Base-by-base conservation (phyloP, 2,888 invertebrate species). In the Phorcus lineatus region DNA sequence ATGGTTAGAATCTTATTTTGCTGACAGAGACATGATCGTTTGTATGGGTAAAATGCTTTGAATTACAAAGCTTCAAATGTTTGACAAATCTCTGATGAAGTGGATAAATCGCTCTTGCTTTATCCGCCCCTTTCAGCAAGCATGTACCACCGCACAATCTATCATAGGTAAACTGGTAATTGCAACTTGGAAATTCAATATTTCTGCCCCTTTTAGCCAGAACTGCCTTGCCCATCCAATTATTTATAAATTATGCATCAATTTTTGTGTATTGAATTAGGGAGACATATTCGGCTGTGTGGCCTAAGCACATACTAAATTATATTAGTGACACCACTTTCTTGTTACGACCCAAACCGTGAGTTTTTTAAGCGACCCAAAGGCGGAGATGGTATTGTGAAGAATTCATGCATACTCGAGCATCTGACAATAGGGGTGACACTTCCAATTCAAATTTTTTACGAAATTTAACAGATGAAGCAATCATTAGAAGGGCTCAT, bases 171-270 rank as follows among this genome's bases (percentile, higher is more conserved):
- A 52, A 36, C 22, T 52, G 47, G 77, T 81, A 81, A 81, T 81
- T 77, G 77, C 77, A 62, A 70, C 55, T 76, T 66, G 77, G 74
- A 81, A 81, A 81, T 77, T 79, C 81, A 81, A 81, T 81, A 81
- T 79, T 79, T 79, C 77, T 77, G 70, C 62, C 70, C 79, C 40
- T 77, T 81, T 79, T 76, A 67, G 67, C 77, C 54, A 31, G 74
- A 77, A 67, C 66, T 47, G 54, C 53, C 57, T 57, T 54, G 54
- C 78, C 47, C 16, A 40, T 52, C 79, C 80, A 80, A 82, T 82
- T 82, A 81, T 80, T 82, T 77, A 81, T 80, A 82, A 80, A 80
- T 81, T 82, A 82, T 82, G 82, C 82, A 82, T 82, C 82, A 82
- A 82, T 80, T 82, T 81, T 81, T 83, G 80, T 78, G 75, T 80